These are phyloP conservation scores for Sycophila texana DNA, from an alignment of 2,888 invertebrate genomes.

Conservation along the genomic window DNA sequence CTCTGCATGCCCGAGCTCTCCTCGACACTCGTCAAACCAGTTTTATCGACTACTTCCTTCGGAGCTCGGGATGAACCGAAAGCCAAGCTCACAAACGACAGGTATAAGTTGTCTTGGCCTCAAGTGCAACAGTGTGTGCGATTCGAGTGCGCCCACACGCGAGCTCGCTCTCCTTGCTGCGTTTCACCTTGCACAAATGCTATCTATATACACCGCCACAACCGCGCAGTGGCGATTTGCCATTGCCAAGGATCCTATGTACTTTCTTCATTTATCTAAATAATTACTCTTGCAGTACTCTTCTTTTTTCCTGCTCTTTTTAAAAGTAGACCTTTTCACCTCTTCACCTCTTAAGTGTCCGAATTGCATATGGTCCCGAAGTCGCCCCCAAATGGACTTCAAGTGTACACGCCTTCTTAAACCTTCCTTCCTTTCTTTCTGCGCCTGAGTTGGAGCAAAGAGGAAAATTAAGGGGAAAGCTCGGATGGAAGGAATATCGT, in stretches of 20 bases:
- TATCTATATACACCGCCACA: slow-evolving; percentile 40
- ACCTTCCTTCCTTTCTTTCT: slow-evolving; percentile 31
- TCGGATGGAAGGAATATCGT: slow-evolving; percentile 17
- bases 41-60: slow-evolving; percentile 73
- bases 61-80: slow-evolving; percentile 37
- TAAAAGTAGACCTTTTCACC: no score
- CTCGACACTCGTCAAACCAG: slow-evolving; percentile 74
- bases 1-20: slow-evolving; percentile 40
- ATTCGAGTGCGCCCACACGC: slow-evolving; percentile 26
- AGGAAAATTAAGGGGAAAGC: slow-evolving; percentile 55
- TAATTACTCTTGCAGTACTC: no score
- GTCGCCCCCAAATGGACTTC: not conserved
- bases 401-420: slow-evolving; percentile 12
- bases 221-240: slow-evolving; percentile 22
- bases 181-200: slow-evolving; percentile 43
- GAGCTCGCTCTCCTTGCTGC: not conserved
- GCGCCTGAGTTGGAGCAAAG: slow-evolving; percentile 52
- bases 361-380: slow-evolving; percentile 4
- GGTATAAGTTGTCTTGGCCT: slow-evolving; percentile 41
- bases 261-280: not conserved
- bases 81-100: slow-evolving; percentile 27
- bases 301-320: no score
- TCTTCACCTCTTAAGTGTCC: no score
- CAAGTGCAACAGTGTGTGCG: slow-evolving; percentile 35
- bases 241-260: slow-evolving; percentile 41